phyloP scores from a whole-genome alignment of 2,113 vertebrate species.

The Dasypus novemcinctus region DNA sequence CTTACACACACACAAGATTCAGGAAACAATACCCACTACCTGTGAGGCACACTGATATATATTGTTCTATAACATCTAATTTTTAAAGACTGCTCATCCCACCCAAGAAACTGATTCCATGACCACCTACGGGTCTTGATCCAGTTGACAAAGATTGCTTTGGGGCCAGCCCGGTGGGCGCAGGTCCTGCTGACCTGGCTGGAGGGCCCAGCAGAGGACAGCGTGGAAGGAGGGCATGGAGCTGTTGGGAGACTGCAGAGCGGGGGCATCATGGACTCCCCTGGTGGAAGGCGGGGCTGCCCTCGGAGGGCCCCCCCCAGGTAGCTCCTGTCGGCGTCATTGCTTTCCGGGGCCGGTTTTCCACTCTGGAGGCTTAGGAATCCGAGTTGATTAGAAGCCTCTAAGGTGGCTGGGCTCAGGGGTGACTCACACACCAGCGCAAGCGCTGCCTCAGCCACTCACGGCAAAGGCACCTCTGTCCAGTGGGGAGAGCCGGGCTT shows the following conservation, averaged over 20 bases:
- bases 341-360: not conserved
- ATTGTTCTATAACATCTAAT: not conserved
- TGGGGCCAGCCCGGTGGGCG: not conserved
- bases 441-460: not conserved
- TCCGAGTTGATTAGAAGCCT: not conserved
- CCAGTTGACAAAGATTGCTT: not conserved
- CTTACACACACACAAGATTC: not conserved
- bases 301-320: fast-evolving
- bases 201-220: not conserved
- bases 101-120: not conserved
- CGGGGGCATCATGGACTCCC: not conserved
- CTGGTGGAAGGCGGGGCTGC: not conserved
- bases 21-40: not conserved
- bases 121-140: not conserved
- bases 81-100: not conserved
- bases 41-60: not conserved
- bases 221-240: not conserved
- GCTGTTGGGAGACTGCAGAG: not conserved
- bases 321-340: not conserved
- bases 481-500: not conserved
- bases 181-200: not conserved
- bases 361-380: not conserved
- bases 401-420: not conserved
- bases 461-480: fast-evolving
- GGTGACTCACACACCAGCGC: not conserved